These are phyloP conservation scores for Fratercula arctica DNA, from an alignment of 2,797 vertebrate genomes.

Conservation along the genomic window DNA sequence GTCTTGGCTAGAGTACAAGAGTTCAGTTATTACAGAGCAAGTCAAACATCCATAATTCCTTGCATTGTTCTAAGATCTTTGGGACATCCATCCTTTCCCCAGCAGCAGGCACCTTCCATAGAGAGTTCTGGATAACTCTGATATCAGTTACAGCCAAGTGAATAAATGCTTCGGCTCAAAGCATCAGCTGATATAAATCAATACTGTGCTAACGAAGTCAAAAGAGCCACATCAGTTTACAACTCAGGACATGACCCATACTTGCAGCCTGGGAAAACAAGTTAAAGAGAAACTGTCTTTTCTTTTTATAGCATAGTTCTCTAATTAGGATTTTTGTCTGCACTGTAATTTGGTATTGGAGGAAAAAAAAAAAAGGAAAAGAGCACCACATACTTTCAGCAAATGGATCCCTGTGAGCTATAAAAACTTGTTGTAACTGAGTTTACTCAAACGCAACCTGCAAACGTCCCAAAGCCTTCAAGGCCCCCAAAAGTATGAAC, in stretches of 20 bases:
- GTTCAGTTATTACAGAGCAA: background rate
- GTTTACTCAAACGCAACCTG: background rate
- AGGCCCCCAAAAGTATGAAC: background rate
- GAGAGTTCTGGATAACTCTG: background rate
- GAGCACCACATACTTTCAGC: background rate
- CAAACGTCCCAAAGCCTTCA: background rate
- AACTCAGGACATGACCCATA: background rate
- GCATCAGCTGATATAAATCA: background rate
- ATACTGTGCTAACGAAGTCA: background rate
- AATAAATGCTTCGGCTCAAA: background rate
- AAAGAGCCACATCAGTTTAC: slow-evolving; percentile 14
- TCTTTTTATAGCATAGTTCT: slow-evolving; percentile 31
- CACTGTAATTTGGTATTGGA: slow-evolving; percentile 8
- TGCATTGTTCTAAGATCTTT: background rate
- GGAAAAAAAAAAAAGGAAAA: background rate
- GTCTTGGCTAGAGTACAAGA: background rate
- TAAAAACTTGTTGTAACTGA: background rate
- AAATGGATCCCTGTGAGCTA: background rate
- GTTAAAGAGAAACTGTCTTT: background rate
- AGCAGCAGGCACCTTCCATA: background rate
- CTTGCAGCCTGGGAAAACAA: slow-evolving; percentile 32
- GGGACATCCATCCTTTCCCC: background rate
- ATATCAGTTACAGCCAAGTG: background rate
- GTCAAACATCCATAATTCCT: background rate
- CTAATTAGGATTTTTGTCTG: slow-evolving; percentile 25